Percentiles rank a stretch among this genome's conserved stretches.
phyloP scores from a whole-genome alignment of 2,113 vertebrate genomes.

The Tichodroma muraria region DNA sequence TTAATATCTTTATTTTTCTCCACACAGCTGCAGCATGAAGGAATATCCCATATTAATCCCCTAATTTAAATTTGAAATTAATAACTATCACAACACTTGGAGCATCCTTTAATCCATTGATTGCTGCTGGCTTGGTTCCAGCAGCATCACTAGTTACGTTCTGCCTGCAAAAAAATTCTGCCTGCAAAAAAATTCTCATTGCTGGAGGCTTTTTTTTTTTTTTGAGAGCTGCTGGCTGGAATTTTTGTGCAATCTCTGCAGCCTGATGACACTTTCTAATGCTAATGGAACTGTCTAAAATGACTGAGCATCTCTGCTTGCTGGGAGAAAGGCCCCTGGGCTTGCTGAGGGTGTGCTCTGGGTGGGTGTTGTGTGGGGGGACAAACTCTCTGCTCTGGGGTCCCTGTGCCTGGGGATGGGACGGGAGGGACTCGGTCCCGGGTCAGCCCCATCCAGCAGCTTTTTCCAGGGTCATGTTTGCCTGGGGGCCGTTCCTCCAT shows the following conservation, averaged over 20 bases:
- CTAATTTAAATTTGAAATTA: neutral
- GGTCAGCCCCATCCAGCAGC: neutral
- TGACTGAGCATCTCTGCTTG: neutral
- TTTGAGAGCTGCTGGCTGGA: neutral
- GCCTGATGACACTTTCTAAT: neutral
- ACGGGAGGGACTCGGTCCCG: too few relatives aligned
- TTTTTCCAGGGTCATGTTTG: fast-evolving
- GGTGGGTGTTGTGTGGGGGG: neutral
- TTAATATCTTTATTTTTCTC: neutral
- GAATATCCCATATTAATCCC: neutral
- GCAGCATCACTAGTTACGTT: neutral
- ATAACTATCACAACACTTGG: neutral
- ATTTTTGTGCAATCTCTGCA: neutral
- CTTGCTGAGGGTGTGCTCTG: neutral
- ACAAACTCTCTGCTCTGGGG: fast-evolving
- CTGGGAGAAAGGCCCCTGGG: neutral
- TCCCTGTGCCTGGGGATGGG: neutral
- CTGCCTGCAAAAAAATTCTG: neutral
- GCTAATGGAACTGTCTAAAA: neutral
- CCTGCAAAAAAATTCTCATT: neutral
- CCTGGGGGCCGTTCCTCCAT: neutral
- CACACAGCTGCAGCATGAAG: neutral
- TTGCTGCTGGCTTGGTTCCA: neutral
- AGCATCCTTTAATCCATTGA: neutral
- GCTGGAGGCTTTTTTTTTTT: neutral